Evolutionary conservation across 2,888 invertebrate genomes (phyloP), one percentile per base, ranked within the genome.

Genomic region (Eupithecia centaureata): DNA sequence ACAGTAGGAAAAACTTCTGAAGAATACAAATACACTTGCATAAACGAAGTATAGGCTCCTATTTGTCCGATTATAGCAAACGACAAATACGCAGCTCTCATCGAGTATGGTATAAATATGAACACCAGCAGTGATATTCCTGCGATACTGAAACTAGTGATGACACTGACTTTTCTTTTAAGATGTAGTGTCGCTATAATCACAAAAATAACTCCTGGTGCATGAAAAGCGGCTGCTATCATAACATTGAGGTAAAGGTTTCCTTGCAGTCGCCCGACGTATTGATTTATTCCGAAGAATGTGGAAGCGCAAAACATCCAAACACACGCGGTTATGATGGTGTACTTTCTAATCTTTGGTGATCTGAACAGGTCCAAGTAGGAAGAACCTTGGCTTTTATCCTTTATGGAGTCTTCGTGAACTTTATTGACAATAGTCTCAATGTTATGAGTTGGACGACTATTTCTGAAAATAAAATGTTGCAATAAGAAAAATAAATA

Each of bases 231-330:
- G 7, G 89, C 97, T 15, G 97, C 96, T 5, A 97, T 85, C 61
- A 97, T 95, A 52, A 97, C 97, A 82, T 97, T 98, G 2, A 96
- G 72, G 82, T 97, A 98, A 62, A 97, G 94, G 79, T 97, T 94
- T 3, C 97, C 97, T 63, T 95, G 95, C 18, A 97, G 89, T 70
- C 96, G 95, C 0, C 96, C 96, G 61, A 97, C 95, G 82, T 96
- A 97, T 81, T 97, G 96, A 27, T 96, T 96, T 47, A 97, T 93
- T 0, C 97, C 97, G 78, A 97, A 98, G 86, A 96, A 97, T 60
- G 96, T 96, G 84, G 97, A 94, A 5, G 97, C 96, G 65, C 96
- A 96, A 5, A 96, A 96, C 71, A 96, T 90, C 98, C 97, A 97
- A 75, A 96, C 94, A 70, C 95, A 95, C 68, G 95, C 95, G 76